phyloP scores from a whole-genome alignment of 1,140 invertebrate species.

The Drosophila murphyi region DNA sequence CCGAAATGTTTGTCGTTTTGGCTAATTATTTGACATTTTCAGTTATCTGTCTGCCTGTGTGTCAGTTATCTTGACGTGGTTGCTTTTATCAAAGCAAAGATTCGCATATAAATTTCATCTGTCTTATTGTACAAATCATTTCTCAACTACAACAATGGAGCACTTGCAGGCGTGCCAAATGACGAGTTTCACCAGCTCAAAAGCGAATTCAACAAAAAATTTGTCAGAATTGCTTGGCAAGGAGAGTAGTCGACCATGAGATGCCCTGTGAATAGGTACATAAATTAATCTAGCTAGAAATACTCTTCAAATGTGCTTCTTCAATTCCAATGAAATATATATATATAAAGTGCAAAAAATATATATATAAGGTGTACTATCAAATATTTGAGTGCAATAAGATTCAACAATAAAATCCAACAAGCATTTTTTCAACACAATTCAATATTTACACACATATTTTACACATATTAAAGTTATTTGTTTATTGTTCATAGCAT shows the following conservation, averaged over 20 bases:
- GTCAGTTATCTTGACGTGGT: slow-evolving; percentile 41
- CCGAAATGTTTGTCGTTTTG: slow-evolving; percentile 37
- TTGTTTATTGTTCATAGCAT: too few species aligned
- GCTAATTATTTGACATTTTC: slow-evolving; percentile 65
- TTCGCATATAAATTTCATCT: slow-evolving; percentile 65
- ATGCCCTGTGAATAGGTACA: background rate
- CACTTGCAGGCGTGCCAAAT: slow-evolving; percentile 47
- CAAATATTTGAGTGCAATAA: too few species aligned
- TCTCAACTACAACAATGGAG: slow-evolving; percentile 60
- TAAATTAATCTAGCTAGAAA: background rate
- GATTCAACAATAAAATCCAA: too few species aligned
- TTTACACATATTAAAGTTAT: too few species aligned
- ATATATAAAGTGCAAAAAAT: background rate
- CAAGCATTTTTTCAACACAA: too few species aligned
- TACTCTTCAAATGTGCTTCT: too few species aligned
- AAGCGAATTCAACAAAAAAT: slow-evolving; percentile 11
- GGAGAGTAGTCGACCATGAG: background rate
- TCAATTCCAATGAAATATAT: background rate
- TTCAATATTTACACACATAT: too few species aligned
- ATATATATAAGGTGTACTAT: background rate
- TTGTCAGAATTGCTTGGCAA: background rate
- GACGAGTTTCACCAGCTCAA: slow-evolving; percentile 39
- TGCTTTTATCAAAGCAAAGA: slow-evolving; percentile 15
- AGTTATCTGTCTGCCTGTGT: slow-evolving; percentile 10
- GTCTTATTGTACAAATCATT: slow-evolving; percentile 59